Evolutionary conservation across 2,113 vertebrate species (phyloP).

Genomic region (Dascyllus trimaculatus): DNA sequence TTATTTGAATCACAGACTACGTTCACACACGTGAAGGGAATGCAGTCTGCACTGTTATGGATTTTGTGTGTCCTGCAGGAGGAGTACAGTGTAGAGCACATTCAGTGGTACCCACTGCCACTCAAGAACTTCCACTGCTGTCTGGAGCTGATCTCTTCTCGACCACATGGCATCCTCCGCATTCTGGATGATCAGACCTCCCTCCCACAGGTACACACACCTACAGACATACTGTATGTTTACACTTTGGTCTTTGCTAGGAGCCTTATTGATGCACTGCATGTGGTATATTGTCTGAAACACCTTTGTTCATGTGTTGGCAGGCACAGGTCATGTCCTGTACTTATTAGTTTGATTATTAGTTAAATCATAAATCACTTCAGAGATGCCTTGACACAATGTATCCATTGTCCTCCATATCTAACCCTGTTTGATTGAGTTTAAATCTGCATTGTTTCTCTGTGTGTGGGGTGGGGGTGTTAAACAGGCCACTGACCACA

Average conservation of each 20-base stretch:
- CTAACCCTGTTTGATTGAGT: not conserved
- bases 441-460: not conserved
- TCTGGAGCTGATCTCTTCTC: conserved; percentile 88
- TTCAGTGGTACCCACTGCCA: conserved; percentile 87
- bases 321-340: not conserved
- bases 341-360: not conserved
- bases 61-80: conserved; percentile 82
- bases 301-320: not conserved
- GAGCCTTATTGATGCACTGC: not conserved
- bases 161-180: conserved; percentile 89
- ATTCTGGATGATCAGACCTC: conserved; percentile 93
- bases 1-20: too few relatives aligned
- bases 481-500: conserved; percentile 93
- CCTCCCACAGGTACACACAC: conserved; percentile 86
- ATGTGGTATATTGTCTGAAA: too few relatives aligned
- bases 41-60: too few relatives aligned
- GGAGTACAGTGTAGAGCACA: conserved; percentile 87
- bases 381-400: too few relatives aligned
- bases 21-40: too few relatives aligned
- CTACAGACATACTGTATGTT: not conserved
- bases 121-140: conserved; percentile 82
- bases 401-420: not conserved
- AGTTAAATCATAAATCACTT: too few relatives aligned
- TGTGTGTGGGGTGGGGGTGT: not conserved
- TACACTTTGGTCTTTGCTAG: not conserved